Conservation (phyloP, 2,888 invertebrate genomes). For the Agrochola litura region DNA sequence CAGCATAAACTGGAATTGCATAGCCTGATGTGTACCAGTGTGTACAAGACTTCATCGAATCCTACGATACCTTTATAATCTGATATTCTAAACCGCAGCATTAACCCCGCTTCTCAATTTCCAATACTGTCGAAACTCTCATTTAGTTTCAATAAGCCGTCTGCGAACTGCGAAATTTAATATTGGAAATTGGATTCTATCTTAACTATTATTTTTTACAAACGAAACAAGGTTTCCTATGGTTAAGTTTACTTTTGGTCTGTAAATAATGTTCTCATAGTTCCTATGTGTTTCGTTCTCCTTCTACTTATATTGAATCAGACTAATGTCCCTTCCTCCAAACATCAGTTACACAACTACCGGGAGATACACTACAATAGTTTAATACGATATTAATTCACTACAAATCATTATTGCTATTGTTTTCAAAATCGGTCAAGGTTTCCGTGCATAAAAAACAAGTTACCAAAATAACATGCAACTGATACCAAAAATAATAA, state of each 20-base stretch:
- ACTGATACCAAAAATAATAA: neutral
- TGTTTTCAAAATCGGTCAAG: slow-evolving; percentile 34
- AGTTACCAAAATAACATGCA: neutral
- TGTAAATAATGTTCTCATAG: neutral
- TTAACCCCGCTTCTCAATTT: slow-evolving; percentile 5
- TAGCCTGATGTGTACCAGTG: too few relatives aligned
- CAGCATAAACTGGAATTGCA: too few relatives aligned
- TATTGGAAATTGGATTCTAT: slow-evolving; percentile 7
- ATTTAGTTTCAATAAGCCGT: slow-evolving; percentile 29
- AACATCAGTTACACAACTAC: slow-evolving; percentile 16
- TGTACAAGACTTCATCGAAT: neutral
- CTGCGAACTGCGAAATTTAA: slow-evolving; percentile 36
- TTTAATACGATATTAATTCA: slow-evolving; percentile 35
- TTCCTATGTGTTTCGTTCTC: neutral
- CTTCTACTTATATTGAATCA: neutral
- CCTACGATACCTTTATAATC: neutral
- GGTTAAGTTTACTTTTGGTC: neutral
- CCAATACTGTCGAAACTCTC: slow-evolving; percentile 18
- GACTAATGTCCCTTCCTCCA: neutral
- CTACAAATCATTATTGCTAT: slow-evolving; percentile 20
- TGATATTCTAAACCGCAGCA: neutral
- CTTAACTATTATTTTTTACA: neutral
- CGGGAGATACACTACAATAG: slow-evolving; percentile 32
- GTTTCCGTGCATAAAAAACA: neutral
- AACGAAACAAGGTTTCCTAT: neutral